Conservation (phyloP, 2,888 invertebrate genomes). For the Tiliacea aurago region DNA sequence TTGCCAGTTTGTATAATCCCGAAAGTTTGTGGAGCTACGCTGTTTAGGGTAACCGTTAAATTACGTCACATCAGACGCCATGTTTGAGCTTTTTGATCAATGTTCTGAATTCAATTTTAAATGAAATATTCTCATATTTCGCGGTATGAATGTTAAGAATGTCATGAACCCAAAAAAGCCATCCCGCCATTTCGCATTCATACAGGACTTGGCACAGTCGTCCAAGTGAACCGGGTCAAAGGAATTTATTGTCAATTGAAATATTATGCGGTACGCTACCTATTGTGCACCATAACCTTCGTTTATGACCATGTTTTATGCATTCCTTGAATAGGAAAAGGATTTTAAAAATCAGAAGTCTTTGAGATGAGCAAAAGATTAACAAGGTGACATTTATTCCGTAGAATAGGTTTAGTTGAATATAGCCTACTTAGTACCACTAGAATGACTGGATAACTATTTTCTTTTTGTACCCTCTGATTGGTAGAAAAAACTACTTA, state of each 20-base stretch:
- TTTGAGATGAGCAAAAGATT: background rate
- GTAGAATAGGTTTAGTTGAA: background rate
- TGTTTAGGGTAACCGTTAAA: constrained; percentile 20
- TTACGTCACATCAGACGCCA: constrained; percentile 43
- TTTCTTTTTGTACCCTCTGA: background rate
- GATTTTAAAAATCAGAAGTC: constrained; percentile 3
- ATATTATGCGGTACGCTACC: constrained; percentile 38
- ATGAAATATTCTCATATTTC: constrained; percentile 48
- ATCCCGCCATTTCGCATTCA: constrained; percentile 29
- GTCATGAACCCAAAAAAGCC: constrained; percentile 35
- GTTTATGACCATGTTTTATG: background rate
- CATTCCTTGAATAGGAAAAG: background rate
- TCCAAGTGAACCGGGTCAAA: constrained; percentile 37
- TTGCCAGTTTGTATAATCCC: constrained; percentile 4
- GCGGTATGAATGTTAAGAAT: constrained; percentile 30
- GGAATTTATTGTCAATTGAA: constrained; percentile 43
- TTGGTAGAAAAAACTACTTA: too few species aligned
- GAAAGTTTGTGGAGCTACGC: constrained; percentile 35
- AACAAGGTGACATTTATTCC: background rate
- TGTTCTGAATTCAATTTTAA: constrained; percentile 59
- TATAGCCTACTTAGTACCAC: background rate
- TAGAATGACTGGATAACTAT: constrained; percentile 14
- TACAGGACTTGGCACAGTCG: constrained; percentile 31
- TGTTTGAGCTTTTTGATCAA: constrained; percentile 40
- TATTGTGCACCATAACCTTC: constrained; percentile 9